Percentiles rank a stretch among this genome's conserved stretches.
These are phyloP conservation scores for Calliphora vomitoria DNA, from an alignment of 2,888 invertebrate species.

Conservation along the genomic window DNA sequence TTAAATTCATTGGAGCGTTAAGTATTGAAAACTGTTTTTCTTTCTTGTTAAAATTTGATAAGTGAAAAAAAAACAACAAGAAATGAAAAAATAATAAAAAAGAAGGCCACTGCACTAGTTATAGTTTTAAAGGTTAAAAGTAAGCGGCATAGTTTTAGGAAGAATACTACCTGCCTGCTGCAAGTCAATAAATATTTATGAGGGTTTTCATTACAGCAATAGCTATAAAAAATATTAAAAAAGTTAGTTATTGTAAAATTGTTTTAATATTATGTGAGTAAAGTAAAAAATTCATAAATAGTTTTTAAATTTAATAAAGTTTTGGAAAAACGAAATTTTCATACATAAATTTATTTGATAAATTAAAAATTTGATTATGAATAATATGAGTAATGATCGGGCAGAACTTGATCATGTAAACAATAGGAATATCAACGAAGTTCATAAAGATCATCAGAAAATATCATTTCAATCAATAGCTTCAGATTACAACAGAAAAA, in stretches of 20 bases:
- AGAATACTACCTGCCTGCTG: constrained; percentile 38
- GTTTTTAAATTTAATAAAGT: not conserved
- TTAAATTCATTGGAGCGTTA: constrained; percentile 67
- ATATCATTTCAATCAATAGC: too few species aligned
- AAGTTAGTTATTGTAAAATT: too few species aligned
- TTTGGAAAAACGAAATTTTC: not conserved
- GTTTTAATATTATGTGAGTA: too few species aligned
- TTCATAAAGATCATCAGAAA: too few species aligned
- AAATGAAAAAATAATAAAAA: not conserved
- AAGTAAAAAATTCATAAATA: not conserved
- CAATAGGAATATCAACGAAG: too few species aligned
- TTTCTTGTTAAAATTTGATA: constrained; percentile 39
- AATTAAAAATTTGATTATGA: not conserved
- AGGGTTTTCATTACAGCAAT: not conserved
- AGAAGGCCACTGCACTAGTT: constrained; percentile 43
- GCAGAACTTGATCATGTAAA: too few species aligned
- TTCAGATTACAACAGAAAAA: too few species aligned
- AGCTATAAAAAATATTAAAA: too few species aligned
- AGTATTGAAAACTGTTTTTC: constrained; percentile 63
- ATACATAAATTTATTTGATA: not conserved
- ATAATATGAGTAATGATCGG: too few species aligned
- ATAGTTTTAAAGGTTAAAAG: constrained; percentile 51
- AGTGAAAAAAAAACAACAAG: constrained; percentile 12
- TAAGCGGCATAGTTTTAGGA: constrained; percentile 19
- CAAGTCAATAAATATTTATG: not conserved